A percentile compares a stretch with the other conserved stretches of the same genome.
Conservation (phyloP, 2,888 invertebrate species). For the Philaethria dido region DNA sequence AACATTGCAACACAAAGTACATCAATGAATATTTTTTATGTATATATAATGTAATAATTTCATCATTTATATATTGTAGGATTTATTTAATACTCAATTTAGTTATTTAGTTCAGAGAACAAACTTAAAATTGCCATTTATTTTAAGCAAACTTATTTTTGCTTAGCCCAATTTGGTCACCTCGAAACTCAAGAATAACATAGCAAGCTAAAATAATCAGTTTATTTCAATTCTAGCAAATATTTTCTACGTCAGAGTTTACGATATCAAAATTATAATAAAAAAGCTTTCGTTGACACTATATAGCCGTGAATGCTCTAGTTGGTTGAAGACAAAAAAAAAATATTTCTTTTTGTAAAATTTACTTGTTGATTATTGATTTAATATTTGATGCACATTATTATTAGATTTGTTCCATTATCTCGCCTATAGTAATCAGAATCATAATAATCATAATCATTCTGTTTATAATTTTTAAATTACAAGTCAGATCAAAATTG, state of each 20-base stretch:
- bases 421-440: too few relatives aligned
- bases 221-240: not conserved
- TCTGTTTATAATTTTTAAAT: too few relatives aligned
- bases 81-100: not conserved
- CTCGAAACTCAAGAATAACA: not conserved
- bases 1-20: too few relatives aligned
- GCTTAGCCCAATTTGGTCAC: not conserved
- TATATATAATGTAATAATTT: too few relatives aligned
- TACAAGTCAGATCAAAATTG: too few relatives aligned
- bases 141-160: not conserved
- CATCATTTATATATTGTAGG: not conserved
- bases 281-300: conserved; percentile 1
- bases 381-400: too few relatives aligned
- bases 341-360: not conserved
- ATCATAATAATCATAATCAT: too few relatives aligned
- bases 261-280: not conserved
- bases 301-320: not conserved
- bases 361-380: too few relatives aligned
- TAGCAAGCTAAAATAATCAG: not conserved
- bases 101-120: not conserved
- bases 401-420: too few relatives aligned
- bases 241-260: not conserved
- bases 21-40: too few relatives aligned
- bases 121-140: not conserved
- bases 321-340: not conserved